phyloP scores from a whole-genome alignment of 1,140 invertebrate genomes.

The Hestina assimilis region DNA sequence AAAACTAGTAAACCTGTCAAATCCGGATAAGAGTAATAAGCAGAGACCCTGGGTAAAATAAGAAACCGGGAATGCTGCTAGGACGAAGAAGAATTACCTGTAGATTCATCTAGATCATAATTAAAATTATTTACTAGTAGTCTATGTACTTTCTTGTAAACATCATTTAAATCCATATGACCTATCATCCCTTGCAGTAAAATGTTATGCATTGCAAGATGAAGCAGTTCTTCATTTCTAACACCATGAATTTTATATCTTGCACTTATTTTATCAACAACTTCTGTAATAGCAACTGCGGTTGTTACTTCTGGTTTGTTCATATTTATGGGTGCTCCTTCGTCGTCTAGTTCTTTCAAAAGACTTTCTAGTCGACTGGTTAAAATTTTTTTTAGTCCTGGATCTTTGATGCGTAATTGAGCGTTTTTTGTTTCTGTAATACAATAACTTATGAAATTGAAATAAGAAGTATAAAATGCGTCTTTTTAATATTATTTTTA shows the following conservation, averaged over 20 bases:
- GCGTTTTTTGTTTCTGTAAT: conserved; percentile 43
- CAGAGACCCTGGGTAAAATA: no score
- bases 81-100: not conserved
- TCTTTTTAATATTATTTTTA: no score
- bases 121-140: conserved; percentile 25
- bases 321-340: conserved; percentile 27
- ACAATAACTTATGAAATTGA: no score
- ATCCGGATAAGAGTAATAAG: no score
- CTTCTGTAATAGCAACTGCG: not conserved
- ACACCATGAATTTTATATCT: conserved; percentile 18
- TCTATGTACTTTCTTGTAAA: conserved; percentile 46
- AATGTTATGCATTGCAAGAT: conserved; percentile 53
- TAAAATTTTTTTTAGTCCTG: conserved; percentile 50
- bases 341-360: conserved; percentile 52
- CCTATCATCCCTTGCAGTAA: conserved; percentile 45
- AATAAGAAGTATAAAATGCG: no score
- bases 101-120: not conserved
- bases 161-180: conserved; percentile 49
- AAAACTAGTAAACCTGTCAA: no score
- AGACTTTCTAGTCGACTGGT: conserved; percentile 41
- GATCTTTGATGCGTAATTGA: conserved; percentile 37
- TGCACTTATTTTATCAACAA: conserved; percentile 6
- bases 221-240: conserved; percentile 37
- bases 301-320: not conserved
- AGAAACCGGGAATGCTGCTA: not conserved